Evolutionary conservation across 2,797 vertebrate genomes (phyloP), one percentile per base, ranked within the genome.

Genomic region (Crenuchus spilurus): DNA sequence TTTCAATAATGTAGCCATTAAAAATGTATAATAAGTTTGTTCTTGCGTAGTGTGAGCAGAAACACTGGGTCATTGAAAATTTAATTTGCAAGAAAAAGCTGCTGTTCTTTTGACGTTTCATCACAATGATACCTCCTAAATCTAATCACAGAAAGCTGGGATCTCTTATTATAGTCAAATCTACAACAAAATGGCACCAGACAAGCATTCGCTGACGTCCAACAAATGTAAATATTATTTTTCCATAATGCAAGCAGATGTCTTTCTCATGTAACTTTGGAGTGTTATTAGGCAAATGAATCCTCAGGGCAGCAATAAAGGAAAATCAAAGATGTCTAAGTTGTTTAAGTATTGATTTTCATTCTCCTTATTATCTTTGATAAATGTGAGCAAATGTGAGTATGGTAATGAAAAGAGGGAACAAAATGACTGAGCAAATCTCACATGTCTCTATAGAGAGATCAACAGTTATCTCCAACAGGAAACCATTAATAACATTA

Each of bases 1-100:
- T 88, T 92, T 86, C 88, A 92, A 93, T 94, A 92, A 91, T 75
- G 70, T 60, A 82, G 82, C 88, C 88, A 92, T 92, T 88, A 92
- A 92, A 88, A 90, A 91, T 91, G 84, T 82, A 92, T 93, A 89
- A 89, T 84, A 87, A 78, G 51, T 22, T 28, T 39, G 63, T 14
- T 65, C 57, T 72, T 75, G 71, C 72, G 51, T 58, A 41, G 64
- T 20, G 61, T 20, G 42, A 55, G 14, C 44, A 5, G 20, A 51
- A 64, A 58, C 55, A 58, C 74, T 70, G 63, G 72, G 74, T 68
- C 31, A 39, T 20, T 18, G 57, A 42, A 80, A 74, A 84, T 83
- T 79, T 82, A 74, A 79, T 90, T 70, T 65, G 26, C 51, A 26
- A 70, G 49, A 54, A 75, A 63, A 49, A 35, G 61, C 57, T 75